Evolutionary conservation across 2,113 vertebrate species (phyloP).

Genomic region (Melanostigma gelatinosum): DNA sequence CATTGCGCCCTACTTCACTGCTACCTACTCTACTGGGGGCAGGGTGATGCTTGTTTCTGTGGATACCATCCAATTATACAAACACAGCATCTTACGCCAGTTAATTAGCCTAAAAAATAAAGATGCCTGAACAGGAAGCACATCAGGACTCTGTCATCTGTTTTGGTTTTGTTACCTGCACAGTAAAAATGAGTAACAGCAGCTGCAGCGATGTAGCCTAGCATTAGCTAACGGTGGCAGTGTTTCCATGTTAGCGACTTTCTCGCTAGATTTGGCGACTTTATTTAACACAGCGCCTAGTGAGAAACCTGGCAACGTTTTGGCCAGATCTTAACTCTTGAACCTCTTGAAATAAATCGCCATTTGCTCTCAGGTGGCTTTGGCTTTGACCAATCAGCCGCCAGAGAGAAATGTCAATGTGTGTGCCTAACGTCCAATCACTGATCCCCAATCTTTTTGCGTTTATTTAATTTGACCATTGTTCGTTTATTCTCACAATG

Average conservation of each 20-base stretch:
- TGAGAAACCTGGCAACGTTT: background rate
- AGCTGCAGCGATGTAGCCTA: background rate
- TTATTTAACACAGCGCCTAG: background rate
- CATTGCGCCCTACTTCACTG: background rate
- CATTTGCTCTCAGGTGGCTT: background rate
- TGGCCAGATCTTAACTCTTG: background rate
- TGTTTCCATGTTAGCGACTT: background rate
- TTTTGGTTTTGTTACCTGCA: background rate
- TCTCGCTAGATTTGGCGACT: background rate
- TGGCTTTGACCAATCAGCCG: background rate
- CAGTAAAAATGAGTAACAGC: background rate
- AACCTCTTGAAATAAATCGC: background rate
- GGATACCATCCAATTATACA: conserved; percentile 30
- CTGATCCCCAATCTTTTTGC: no score
- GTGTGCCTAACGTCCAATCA: no score
- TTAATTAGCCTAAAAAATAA: conserved; percentile 17
- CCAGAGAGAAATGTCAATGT: no score
- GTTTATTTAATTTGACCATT: no score
- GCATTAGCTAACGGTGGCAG: background rate
- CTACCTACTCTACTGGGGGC: background rate
- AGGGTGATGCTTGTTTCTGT: conserved; percentile 32
- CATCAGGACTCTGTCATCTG: conserved; percentile 12
- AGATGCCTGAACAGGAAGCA: conserved; percentile 17
- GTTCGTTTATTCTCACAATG: background rate
- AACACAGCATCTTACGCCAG: background rate